Evolutionary conservation across 2,888 invertebrate species (phyloP).

Genomic region (Sarcophaga carnaria): DNA sequence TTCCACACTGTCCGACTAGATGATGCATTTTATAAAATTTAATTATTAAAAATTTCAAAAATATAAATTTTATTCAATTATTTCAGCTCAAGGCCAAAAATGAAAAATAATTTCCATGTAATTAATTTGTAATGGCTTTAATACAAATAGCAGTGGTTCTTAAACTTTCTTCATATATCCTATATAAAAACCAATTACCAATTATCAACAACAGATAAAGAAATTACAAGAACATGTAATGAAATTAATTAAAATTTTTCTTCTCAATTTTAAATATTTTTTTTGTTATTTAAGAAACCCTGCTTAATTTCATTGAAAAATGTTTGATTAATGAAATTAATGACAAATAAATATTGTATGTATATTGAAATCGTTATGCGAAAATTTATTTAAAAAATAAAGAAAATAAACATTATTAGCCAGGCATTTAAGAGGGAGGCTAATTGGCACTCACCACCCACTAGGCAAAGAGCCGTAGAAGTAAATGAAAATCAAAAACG

Average conservation of each 20-base stretch:
- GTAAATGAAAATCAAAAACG: not conserved
- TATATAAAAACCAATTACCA: too few species aligned
- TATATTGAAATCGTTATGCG: not conserved
- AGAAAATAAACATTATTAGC: conserved; percentile 21
- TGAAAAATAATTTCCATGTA: not conserved
- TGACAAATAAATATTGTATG: not conserved
- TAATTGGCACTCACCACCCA: not conserved
- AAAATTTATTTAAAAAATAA: conserved; percentile 13
- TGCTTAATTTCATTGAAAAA: not conserved
- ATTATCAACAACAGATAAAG: too few species aligned
- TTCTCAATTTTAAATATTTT: not conserved
- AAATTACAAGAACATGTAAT: too few species aligned
- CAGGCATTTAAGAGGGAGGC: not conserved
- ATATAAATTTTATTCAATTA: not conserved
- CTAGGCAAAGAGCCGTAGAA: conserved; percentile 1
- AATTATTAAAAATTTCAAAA: too few species aligned
- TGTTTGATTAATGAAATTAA: not conserved
- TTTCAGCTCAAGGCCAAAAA: not conserved
- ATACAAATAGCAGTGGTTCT: not conserved
- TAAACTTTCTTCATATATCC: not conserved
- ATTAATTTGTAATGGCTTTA: not conserved
- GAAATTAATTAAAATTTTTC: too few species aligned
- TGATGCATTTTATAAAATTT: not conserved
- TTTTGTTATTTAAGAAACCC: not conserved
- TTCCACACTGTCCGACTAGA: not conserved